Evolutionary conservation across 2,113 vertebrate species (phyloP), one percentile per base, ranked within the genome.

Genomic region (Spea bombifrons): DNA sequence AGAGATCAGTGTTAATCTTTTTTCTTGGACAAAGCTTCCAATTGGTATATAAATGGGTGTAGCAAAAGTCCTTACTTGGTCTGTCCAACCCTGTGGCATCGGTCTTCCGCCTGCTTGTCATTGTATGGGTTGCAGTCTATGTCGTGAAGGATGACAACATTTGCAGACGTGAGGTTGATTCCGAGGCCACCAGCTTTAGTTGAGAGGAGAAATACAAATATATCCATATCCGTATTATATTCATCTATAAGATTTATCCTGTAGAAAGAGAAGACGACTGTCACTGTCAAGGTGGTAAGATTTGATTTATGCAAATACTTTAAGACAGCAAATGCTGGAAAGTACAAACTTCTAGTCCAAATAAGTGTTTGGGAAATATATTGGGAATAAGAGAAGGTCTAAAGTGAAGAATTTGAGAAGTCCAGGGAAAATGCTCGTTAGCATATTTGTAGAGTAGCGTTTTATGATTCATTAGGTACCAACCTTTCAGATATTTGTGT

Each of bases 41-140:
- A 1, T 30, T 30, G 30, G 30, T 30, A 30, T 30, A 30, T 30
- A 30, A 30, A 30, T 30, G 30, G 30, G 30, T 12, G 10, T 3
- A 8, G 15, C 9, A 59, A 79, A 67, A 57, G n/a, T 7, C 57
- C 90, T 88, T 88, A 94, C 94, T 92, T 92, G 49, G 94, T 96
- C 85, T 99, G 96, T 16, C 97, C 97, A n/a, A 99, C 92, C 82
- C 97, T 91, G 65, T 99, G 97, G 86, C 97, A 98, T 57, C 97
- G 87, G 82, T 98, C 97, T 84, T 98, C 97, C 5, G 97, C 97
- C 87, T 99, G 97, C 80, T 98, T 98, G 85, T 99, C 97, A 3
- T 99, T 99, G 83, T 98, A 98, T 0, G 97, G 97, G 82, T 98
- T 99, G 84, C 92, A 97, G 82, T 98, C 96, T n/a, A 99, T 98